Evolutionary conservation across 2,113 vertebrate species (phyloP), one percentile per base, ranked within the genome.

Genomic region (Todiramphus chloris): DNA sequence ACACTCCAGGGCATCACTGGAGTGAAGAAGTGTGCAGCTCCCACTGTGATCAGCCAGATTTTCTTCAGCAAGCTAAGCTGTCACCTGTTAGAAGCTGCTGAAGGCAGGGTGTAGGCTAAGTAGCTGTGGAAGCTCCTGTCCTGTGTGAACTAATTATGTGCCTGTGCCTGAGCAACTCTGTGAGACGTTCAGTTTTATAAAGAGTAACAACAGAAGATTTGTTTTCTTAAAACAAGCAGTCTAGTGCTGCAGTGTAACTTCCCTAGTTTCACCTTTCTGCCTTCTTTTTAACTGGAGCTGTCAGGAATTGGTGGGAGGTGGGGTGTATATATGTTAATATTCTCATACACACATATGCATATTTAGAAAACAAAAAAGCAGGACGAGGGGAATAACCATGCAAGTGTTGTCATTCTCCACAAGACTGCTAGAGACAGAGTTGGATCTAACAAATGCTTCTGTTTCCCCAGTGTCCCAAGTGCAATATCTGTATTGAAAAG

Each of bases 401-500:
- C 33, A 84, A 92, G 53, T 74, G 51, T 35, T 92, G 64, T 78
- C 56, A 62, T 89, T 93, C 64, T 91, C 43, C 33, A 60, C 44
- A 95, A 60, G 35, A 39, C 48, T 94, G 48, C 66, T 82, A 31
- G 60, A 92, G 81, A n/a, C 44, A 83, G 55, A 81, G 39, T 16
- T 73, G 58, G 21, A 72, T 93, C 91, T 97, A 93, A 97, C 84
- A 79, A 87, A 76, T 67, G 63, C 33, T 83, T 97, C 91, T 97
- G 79, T 98, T 97, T 97, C 37, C 96, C 81, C 96, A 99, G 99
- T 99, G 99, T 99, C 99, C 99, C 76, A 99, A 99, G 99, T 99
- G 99, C 98, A 99, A 99, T 99, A 99, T 99, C 98, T 99, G 99
- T 98, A 99, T 99, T 98, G 99, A 99, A 98, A 99, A 99, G 98